phyloP scores from a whole-genome alignment of 2,888 invertebrate species.

The Nomada ruficornis region DNA sequence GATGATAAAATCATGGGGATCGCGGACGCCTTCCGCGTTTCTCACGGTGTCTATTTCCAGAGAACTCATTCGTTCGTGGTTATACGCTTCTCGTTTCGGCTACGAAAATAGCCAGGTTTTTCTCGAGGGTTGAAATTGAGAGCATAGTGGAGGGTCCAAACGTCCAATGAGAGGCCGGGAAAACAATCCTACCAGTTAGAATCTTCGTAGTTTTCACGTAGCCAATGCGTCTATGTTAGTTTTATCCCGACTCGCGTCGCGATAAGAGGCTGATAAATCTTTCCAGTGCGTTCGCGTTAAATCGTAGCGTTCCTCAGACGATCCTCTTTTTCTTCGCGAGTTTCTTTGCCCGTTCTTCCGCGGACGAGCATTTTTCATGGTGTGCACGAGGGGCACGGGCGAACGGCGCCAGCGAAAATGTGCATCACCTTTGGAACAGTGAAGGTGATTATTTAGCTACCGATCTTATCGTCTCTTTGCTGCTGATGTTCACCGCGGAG shows the following conservation, averaged over 20 bases:
- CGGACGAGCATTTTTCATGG: conserved; percentile 9
- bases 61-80: neutral
- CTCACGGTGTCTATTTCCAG: conserved; percentile 29
- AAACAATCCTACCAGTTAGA: conserved; percentile 36
- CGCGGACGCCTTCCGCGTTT: conserved; percentile 2
- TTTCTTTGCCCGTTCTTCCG: neutral
- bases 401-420: conserved; percentile 60
- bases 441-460: conserved; percentile 70
- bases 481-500: conserved; percentile 2
- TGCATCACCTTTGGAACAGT: conserved; percentile 69
- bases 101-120: conserved; percentile 19
- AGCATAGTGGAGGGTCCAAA: conserved; percentile 39
- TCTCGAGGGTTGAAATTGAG: conserved; percentile 45
- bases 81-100: neutral
- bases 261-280: conserved; percentile 61
- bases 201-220: conserved; percentile 56
- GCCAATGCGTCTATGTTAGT: conserved; percentile 54
- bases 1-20: neutral
- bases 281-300: conserved; percentile 7
- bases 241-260: conserved; percentile 49
- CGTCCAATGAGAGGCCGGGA: conserved; percentile 39
- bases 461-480: conserved; percentile 54
- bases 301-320: neutral
- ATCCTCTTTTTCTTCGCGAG: neutral
- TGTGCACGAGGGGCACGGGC: neutral